Evolutionary conservation across 2,113 vertebrate genomes (phyloP), one percentile per base, ranked within the genome.

Genomic region (Tupaia tana): DNA sequence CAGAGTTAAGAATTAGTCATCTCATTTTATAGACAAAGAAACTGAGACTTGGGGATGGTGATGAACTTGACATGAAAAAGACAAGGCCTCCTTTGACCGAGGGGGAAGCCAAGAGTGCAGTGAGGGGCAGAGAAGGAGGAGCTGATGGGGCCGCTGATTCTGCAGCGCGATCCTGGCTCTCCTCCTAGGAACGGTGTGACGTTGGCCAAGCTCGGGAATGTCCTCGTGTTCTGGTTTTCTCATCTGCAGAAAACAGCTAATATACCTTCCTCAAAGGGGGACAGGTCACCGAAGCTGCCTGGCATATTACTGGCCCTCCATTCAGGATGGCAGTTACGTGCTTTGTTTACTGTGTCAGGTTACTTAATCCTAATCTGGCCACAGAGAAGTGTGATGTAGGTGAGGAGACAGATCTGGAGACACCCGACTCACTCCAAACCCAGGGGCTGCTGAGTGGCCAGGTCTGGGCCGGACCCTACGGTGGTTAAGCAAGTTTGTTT

Each of bases 21-120:
- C 19, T 90, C 22, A 78, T 80, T 93, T 93, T 87, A 90, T 7
- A 81, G 18, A 25, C 29, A 69, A 83, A 64, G 79, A 89, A 95
- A 27, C 31, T 80, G 52, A 27, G 66, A 79, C 19, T 67, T 24
- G 78, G 74, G 85, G 82, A 79, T 80, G 56, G 54, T 80, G 66
- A 66, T 56, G 82, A 70, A 95, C 43, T 93, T 93, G 86, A 58
- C 13, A 20, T 52, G 56, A 29, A 73, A 56, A 88, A 86, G 77
- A 1, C 70, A 84, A 77, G 52, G 31, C 34, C 63, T 34, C 9
- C 63, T 58, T 27, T 31, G 78, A 85, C 52, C 71, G 71, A 83
- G 52, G 24, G 11, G 7, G 64, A 86, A 56, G 43, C 18, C 14
- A 12, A 70, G 34, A 58, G 27, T 81, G 25, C 66, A 24, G 13